phyloP scores from a whole-genome alignment of 2,113 vertebrate genomes.

The Raja brachyura region DNA sequence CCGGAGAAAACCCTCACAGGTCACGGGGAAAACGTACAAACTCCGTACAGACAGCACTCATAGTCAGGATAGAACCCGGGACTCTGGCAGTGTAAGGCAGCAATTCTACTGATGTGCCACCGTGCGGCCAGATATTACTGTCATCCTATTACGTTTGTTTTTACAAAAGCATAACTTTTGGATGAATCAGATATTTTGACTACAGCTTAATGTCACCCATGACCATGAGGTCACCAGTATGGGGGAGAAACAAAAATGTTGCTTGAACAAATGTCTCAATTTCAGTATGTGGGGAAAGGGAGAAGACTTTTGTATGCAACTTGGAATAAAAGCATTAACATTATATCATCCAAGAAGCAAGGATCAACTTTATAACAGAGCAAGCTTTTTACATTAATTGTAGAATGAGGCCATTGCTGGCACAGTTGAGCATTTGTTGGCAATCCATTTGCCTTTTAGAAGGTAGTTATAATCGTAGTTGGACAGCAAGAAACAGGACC shows the following conservation, averaged over 20 bases:
- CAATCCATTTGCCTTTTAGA: too few species aligned
- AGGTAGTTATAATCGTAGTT: too few species aligned
- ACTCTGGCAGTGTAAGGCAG: too few species aligned
- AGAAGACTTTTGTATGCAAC: not conserved
- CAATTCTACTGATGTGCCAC: too few species aligned
- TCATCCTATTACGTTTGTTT: not conserved
- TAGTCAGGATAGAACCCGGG: too few species aligned
- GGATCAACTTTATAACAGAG: not conserved
- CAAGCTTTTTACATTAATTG: not conserved
- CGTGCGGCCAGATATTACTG: not conserved
- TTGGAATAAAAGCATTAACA: not conserved
- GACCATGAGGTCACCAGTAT: not conserved
- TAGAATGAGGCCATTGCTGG: too few species aligned
- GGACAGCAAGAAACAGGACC: too few species aligned
- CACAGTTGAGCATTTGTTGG: too few species aligned
- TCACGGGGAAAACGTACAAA: too few species aligned
- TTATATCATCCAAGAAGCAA: not conserved
- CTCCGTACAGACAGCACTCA: too few species aligned
- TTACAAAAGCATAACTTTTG: not conserved
- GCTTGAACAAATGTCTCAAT: not conserved
- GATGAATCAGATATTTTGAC: not conserved
- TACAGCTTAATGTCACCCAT: not conserved
- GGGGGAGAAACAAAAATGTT: not conserved
- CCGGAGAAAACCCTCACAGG: too few species aligned
- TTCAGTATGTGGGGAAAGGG: not conserved